Evolutionary conservation across 2,888 invertebrate species (phyloP).

Genomic region (Megaustenia siamemsis): DNA sequence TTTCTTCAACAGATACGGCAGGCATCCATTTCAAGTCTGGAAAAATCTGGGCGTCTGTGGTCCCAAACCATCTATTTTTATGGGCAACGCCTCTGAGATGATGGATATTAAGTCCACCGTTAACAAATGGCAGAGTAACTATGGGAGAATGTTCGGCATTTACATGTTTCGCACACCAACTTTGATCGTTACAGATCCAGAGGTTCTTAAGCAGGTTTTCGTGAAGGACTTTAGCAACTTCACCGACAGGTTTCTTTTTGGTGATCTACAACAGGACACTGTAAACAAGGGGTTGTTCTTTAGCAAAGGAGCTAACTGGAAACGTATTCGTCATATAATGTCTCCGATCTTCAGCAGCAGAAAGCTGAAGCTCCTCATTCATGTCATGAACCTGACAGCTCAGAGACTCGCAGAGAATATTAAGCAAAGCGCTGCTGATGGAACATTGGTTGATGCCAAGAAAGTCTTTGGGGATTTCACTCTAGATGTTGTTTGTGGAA

Average conservation of each 20-base stretch:
- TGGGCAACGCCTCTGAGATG: conserved; percentile 45
- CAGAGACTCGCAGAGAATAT: conserved; percentile 20
- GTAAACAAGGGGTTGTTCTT: conserved; percentile 42
- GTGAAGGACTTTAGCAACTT: conserved; percentile 64
- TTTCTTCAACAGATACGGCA: conserved; percentile 21
- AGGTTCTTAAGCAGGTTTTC: conserved; percentile 61
- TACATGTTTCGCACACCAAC: conserved; percentile 44
- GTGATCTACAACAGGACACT: conserved; percentile 6
- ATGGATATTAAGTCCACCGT: not conserved
- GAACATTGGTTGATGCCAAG: conserved; percentile 2
- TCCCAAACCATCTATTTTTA: conserved; percentile 29
- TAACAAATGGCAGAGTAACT: conserved; percentile 43
- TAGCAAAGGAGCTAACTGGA: conserved; percentile 24
- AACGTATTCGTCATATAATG: conserved; percentile 38
- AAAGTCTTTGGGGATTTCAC: conserved; percentile 32
- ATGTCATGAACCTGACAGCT: conserved; percentile 33
- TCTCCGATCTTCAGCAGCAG: conserved; percentile 39
- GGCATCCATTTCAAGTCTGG: conserved; percentile 3
- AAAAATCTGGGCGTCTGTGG: conserved; percentile 44
- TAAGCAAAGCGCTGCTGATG: not conserved
- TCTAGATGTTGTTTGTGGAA: conserved; percentile 42
- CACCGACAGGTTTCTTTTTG: conserved; percentile 56
- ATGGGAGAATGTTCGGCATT: conserved; percentile 49
- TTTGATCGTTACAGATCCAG: conserved; percentile 58
- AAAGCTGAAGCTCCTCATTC: conserved; percentile 29